Base-by-base conservation (phyloP, 2,888 invertebrate species). In the Invenusta paracnida region DNA sequence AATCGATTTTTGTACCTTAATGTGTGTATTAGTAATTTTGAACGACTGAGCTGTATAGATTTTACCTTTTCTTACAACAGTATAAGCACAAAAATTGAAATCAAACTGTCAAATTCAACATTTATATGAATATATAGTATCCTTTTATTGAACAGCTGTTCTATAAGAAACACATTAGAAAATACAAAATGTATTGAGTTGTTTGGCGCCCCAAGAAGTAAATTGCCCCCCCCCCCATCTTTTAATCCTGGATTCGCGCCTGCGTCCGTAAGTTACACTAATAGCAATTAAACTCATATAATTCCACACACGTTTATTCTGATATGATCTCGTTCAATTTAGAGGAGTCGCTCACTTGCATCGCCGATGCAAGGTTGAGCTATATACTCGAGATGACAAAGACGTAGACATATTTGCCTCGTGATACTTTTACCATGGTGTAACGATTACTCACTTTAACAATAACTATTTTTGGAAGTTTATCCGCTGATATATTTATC, bases 1-100 rank as follows among this genome's bases (percentile, higher is more conserved):
- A 73, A 73, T 73, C 73, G 73, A 73, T 73, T 73, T 73, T 73
- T 73, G 73, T 73, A 73, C 73, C 5, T 5, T 73, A 73, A 73
- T 73, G 73, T 73, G 27, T 13, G 23, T 73, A 73, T 73, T 73
- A 73, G 73, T 73, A 73, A 73, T 73, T 73, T 73, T 73, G 11
- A 73, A 13, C 25, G 27, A 73, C 23, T 13, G 73, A 73, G 73
- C 73, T 73, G 11, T 73, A 23, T 73, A 73, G 73, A 23, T 73
- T 73, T 73, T 73, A 73, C 17, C 17, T 73, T 25, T 73, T 73
- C 23, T 73, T 48, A 48, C 48, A 73, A 73, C 73, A 73, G 27
- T 73, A 23, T 23, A 73, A n/a, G 25, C 73, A 73, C 73, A 73
- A 73, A n/a, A 2, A 73, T 73, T 73, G 73, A 73, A 73, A 73